A percentile compares a stretch with the other conserved stretches of the same genome.
These are phyloP conservation scores for Pegea sp. DNA, from an alignment of 23 tunicate genomes.

Conservation along the genomic window DNA sequence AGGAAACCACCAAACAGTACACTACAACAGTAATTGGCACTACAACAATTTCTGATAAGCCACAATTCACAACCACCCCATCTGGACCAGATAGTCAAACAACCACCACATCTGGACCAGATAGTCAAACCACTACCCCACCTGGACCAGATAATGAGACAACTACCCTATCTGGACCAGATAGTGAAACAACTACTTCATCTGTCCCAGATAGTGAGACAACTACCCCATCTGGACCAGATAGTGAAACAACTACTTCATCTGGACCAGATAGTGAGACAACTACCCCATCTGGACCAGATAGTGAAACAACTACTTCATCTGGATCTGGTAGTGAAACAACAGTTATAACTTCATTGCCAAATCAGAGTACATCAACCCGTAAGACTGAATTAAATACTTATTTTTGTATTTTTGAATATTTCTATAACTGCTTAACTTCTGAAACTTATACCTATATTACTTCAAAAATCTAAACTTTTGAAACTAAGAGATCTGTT, in stretches of 20 bases:
- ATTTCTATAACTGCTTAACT: neutral
- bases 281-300: slow-evolving; percentile 3
- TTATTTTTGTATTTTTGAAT: neutral
- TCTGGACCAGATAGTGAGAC: slow-evolving; percentile 2
- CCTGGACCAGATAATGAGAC: slow-evolving; percentile 4
- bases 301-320: slow-evolving; percentile 1
- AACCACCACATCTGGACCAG: slow-evolving; percentile 1
- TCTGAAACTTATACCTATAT: neutral
- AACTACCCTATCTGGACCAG: slow-evolving; percentile 3
- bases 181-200: slow-evolving; percentile 3
- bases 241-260: slow-evolving; percentile 6
- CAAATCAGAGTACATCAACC: slow-evolving; percentile 2
- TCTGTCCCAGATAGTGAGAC: neutral
- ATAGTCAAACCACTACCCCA: slow-evolving; percentile 10
- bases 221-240: slow-evolving; percentile 7
- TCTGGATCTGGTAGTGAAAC: slow-evolving; percentile 13
- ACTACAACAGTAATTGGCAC: neutral
- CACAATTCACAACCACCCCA: slow-evolving; percentile 7
- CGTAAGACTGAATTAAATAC: neutral
- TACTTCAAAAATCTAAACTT: neutral
- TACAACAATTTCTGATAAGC: slow-evolving; percentile 1
- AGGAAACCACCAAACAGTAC: neutral
- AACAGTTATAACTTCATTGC: neutral
- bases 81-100: neutral
- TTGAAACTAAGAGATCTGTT: no score